Evolutionary conservation across 2,797 vertebrate species (phyloP).

Genomic region (Anas flavirostris): DNA sequence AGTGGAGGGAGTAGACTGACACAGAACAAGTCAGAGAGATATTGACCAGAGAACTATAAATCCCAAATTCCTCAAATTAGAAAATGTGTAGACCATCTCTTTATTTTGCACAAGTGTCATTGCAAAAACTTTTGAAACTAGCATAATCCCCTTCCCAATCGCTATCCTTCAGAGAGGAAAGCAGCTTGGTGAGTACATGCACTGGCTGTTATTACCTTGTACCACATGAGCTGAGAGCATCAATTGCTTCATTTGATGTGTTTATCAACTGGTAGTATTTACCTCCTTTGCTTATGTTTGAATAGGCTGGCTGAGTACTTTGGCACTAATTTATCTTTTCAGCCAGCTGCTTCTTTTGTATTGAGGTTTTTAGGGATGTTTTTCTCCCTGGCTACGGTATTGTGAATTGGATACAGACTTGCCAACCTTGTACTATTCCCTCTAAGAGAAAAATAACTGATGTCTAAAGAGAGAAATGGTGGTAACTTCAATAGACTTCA

Average conservation of each 20-base stretch:
- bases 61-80: neutral
- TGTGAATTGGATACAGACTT: neutral
- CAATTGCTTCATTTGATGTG: neutral
- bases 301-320: constrained; percentile 37
- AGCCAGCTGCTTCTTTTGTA: constrained; percentile 64
- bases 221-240: neutral
- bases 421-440: neutral
- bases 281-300: constrained; percentile 20
- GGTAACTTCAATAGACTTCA: constrained; percentile 30
- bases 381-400: constrained; percentile 25
- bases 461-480: neutral
- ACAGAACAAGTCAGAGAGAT: neutral
- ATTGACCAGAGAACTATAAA: neutral
- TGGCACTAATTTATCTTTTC: constrained; percentile 64
- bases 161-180: neutral
- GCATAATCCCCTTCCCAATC: neutral
- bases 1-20: neutral
- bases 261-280: constrained; percentile 50
- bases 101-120: neutral
- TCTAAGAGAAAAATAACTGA: constrained; percentile 28
- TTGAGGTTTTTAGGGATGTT: constrained; percentile 24
- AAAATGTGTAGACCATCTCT: neutral
- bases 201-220: neutral
- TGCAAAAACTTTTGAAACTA: neutral
- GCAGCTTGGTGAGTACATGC: neutral